A percentile compares a stretch with the other conserved stretches of the same genome.
phyloP scores from a whole-genome alignment of 1,140 invertebrate genomes.

The Drosophila sp. region DNA sequence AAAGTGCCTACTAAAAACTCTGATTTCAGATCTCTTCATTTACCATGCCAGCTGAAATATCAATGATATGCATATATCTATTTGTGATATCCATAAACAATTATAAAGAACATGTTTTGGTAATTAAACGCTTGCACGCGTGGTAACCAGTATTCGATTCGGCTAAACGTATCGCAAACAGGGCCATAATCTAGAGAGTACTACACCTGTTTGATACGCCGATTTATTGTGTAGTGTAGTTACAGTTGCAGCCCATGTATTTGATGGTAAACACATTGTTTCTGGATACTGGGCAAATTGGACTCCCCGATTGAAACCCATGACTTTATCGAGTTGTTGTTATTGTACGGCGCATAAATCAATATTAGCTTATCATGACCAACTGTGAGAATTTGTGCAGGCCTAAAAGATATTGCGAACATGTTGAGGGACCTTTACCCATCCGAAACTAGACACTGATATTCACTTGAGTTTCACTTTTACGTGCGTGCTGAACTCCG shows the following conservation, averaged over 20 bases:
- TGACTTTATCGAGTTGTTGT: slow-evolving; percentile 16
- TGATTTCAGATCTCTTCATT: slow-evolving; percentile 50
- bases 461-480: slow-evolving; percentile 65
- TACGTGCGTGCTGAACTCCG: slow-evolving; percentile 10
- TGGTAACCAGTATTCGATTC: slow-evolving; percentile 19
- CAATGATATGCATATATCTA: background rate
- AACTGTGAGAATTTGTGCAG: slow-evolving; percentile 68
- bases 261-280: slow-evolving; percentile 22
- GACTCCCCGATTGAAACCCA: background rate
- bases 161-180: slow-evolving; percentile 44
- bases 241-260: slow-evolving; percentile 39
- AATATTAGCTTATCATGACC: slow-evolving; percentile 74
- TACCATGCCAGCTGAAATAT: too few relatives aligned
- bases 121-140: slow-evolving; percentile 62
- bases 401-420: slow-evolving; percentile 40
- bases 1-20: slow-evolving; percentile 61
- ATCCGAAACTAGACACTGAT: slow-evolving; percentile 24
- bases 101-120: slow-evolving; percentile 70
- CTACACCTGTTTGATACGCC: slow-evolving; percentile 43
- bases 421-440: background rate
- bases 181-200: slow-evolving; percentile 29
- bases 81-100: slow-evolving; percentile 53
- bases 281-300: slow-evolving; percentile 9
- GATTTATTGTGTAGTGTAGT: slow-evolving; percentile 31
- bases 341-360: slow-evolving; percentile 59